Evolutionary conservation across 2,113 vertebrate genomes (phyloP).

Genomic region (Esox niger): DNA sequence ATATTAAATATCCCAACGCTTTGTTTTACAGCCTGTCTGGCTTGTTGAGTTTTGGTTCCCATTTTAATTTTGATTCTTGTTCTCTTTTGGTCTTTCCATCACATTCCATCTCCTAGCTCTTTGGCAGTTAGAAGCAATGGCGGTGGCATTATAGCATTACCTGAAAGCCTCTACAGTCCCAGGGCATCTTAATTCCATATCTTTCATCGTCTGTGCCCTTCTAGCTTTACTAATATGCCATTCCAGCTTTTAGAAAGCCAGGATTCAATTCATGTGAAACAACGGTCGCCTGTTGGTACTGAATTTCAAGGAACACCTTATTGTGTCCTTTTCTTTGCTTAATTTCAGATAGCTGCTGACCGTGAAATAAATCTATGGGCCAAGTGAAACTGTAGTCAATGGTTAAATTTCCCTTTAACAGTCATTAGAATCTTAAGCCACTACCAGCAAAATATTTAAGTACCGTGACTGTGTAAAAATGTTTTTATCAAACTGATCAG

Average conservation of each 20-base stretch:
- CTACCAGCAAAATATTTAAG: too few species aligned
- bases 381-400: too few species aligned
- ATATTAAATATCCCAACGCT: too few species aligned
- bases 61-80: not conserved
- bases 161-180: conserved; percentile 45
- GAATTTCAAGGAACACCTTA: conserved; percentile 22
- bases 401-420: too few species aligned
- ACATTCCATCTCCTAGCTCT: conserved; percentile 1
- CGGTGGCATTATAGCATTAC: conserved; percentile 66
- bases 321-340: conserved; percentile 36
- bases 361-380: too few species aligned
- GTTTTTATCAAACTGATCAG: too few species aligned
- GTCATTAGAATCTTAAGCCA: too few species aligned
- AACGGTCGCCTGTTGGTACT: conserved; percentile 14
- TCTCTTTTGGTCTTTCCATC: conserved; percentile 20
- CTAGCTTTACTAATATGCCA: conserved; percentile 31
- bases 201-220: conserved; percentile 45
- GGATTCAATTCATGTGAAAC: conserved; percentile 40
- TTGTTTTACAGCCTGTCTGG: too few species aligned
- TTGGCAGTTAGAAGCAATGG: conserved; percentile 32
- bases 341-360: too few species aligned
- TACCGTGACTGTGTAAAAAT: too few species aligned
- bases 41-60: not conserved
- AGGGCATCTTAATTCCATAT: conserved; percentile 54
- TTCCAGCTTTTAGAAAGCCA: not conserved